These are phyloP conservation scores for Hoplostethus mediterraneus DNA, from an alignment of 2,797 vertebrate species.

Conservation along the genomic window DNA sequence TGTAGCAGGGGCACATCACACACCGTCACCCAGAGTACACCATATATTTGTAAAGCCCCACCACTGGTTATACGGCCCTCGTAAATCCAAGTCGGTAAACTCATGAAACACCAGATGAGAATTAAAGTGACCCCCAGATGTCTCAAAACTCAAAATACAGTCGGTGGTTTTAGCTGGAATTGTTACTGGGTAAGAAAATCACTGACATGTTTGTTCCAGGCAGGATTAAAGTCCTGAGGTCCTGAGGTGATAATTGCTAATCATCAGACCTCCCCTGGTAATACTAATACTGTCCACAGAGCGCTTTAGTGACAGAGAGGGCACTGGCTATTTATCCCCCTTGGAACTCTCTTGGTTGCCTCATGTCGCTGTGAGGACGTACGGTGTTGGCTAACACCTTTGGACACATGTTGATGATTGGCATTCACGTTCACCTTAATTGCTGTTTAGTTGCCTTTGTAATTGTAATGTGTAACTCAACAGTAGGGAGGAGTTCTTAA, in stretches of 20 bases:
- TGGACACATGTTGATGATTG: slow-evolving; percentile 30
- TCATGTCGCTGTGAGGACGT: slow-evolving; percentile 33
- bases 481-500: too few relatives aligned
- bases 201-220: slow-evolving; percentile 12
- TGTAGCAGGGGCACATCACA: slow-evolving; percentile 22
- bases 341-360: slow-evolving; percentile 31
- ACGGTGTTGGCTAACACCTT: not conserved
- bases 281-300: slow-evolving; percentile 20
- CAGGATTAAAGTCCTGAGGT: slow-evolving; percentile 24
- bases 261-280: slow-evolving; percentile 35
- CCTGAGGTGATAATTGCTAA: slow-evolving; percentile 30
- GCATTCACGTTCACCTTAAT: slow-evolving; percentile 3
- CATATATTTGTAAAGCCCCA: not conserved
- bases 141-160: too few relatives aligned
- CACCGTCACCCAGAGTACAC: not conserved
- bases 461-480: not conserved
- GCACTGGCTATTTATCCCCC: slow-evolving; percentile 26
- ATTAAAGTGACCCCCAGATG: slow-evolving; percentile 12
- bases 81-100: too few relatives aligned
- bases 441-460: slow-evolving; percentile 30
- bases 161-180: not conserved
- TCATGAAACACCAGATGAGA: not conserved
- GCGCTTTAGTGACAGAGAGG: slow-evolving; percentile 23
- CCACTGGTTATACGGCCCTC: too few relatives aligned
- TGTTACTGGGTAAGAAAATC: slow-evolving; percentile 12